Conservation (phyloP, 1,140 invertebrate genomes). For the Drosophila serrata region DNA sequence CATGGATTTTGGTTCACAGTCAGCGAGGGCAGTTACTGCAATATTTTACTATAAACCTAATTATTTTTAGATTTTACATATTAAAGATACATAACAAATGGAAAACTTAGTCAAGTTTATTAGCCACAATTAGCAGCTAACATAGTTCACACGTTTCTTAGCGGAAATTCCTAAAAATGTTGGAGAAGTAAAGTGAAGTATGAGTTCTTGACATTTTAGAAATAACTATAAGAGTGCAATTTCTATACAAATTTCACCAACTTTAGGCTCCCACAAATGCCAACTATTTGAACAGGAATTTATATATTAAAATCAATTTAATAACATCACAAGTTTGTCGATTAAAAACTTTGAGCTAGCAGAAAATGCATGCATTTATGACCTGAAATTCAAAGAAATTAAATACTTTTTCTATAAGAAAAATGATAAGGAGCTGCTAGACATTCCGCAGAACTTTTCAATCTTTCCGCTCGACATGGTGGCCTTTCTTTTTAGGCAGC, state of each 20-base stretch:
- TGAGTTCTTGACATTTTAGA: background rate
- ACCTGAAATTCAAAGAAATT: background rate
- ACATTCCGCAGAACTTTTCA: conserved; percentile 29
- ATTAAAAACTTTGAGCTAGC: background rate
- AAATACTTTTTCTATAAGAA: conserved; percentile 7
- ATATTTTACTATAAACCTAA: conserved; percentile 8
- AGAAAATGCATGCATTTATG: background rate
- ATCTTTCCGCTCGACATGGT: conserved; percentile 12
- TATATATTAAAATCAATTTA: conserved; percentile 17
- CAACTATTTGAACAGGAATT: conserved; percentile 4
- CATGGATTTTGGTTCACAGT: conserved; percentile 13
- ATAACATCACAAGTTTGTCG: conserved; percentile 9
- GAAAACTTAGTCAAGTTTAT: background rate
- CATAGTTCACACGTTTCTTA: background rate
- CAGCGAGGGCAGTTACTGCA: conserved; percentile 33
- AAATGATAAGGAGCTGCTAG: background rate
- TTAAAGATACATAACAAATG: background rate
- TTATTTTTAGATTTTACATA: background rate
- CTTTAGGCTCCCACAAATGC: background rate
- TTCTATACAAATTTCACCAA: background rate
- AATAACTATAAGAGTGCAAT: background rate
- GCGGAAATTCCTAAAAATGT: background rate
- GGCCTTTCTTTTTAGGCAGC: conserved; percentile 7
- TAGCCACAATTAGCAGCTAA: background rate
- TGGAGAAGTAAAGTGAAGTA: too few relatives aligned